Percentiles rank a stretch among this genome's conserved stretches.
These are phyloP conservation scores for Apoda limacodes DNA, from an alignment of 2,888 invertebrate genomes.

Conservation along the genomic window DNA sequence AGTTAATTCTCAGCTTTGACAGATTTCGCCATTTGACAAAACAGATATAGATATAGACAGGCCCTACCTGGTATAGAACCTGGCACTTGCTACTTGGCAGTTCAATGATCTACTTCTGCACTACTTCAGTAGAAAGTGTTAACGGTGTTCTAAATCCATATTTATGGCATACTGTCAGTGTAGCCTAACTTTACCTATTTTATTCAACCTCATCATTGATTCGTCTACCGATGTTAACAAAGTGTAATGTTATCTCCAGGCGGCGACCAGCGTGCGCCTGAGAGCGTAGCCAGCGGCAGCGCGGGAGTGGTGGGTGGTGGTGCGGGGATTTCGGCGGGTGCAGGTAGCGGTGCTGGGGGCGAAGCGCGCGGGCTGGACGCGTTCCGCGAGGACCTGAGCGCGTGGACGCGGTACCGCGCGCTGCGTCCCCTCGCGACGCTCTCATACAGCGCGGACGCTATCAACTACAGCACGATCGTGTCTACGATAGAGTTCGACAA, in stretches of 20 bases:
- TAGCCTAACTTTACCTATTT: no score
- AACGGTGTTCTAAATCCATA: no score
- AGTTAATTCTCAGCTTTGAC: no score
- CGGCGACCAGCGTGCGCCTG: conserved; percentile 24
- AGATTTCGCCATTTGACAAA: no score
- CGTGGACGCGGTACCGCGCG: conserved; percentile 80
- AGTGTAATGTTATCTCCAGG: conserved; percentile 12
- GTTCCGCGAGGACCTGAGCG: conserved; percentile 87
- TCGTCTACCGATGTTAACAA: no score
- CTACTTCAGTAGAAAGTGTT: background rate
- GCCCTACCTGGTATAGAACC: no score
- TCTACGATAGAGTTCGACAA: conserved; percentile 97
- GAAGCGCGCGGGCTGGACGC: conserved; percentile 71
- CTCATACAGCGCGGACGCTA: conserved; percentile 90
- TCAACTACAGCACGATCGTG: conserved; percentile 87
- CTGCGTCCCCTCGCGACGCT: conserved; percentile 87
- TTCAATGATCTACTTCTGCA: background rate
- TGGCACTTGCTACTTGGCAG: background rate
- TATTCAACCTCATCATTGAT: no score
- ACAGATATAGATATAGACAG: no score
- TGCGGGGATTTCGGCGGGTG: conserved; percentile 11
- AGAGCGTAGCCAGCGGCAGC: conserved; percentile 52
- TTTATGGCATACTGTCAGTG: no score
- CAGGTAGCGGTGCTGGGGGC: conserved; percentile 15
- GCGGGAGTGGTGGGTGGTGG: conserved; percentile 75